Evolutionary conservation across 2,888 invertebrate genomes (phyloP), one percentile per base, ranked within the genome.

Genomic region (Tiliacea citrago): DNA sequence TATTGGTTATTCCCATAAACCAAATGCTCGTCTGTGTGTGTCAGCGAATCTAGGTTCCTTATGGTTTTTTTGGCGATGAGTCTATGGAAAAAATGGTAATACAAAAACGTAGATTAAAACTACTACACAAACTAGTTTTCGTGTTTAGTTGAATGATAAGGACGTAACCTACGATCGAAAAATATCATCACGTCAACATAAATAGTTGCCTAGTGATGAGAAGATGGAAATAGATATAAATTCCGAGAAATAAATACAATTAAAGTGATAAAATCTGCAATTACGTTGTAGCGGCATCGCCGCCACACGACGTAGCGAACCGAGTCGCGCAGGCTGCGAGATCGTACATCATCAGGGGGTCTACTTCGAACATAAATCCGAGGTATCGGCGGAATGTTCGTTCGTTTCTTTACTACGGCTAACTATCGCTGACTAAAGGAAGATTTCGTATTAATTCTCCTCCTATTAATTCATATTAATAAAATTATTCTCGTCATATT

Each of bases 1-100:
- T 94, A 80, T 89, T 92, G 95, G 94, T 93, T 94, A 94, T 93
- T 89, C 94, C 93, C 92, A 89, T 92, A 92, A 94, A 94, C 94
- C 94, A 94, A 95, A 94, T 92, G 87, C 88, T 85, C 77, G 77
- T 73, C 62, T 69, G 67, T 79, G 82, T 81, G 81, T 86, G 90
- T 92, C 75, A 68, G 39, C 60, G 69, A 81, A 77, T n/a, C n/a
- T 86, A 70, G 81, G 86, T 88, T 89, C 77, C 87, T 83, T 83
- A 84, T 88, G 83, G 82, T 90, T 91, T 91, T 91, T 90, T 78
- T 81, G 79, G 76, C 79, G 85, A 88, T 88, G 79, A 81, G 73
- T 88, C 89, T 88, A 87, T 92, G 90, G 88, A 86, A 86, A 85
- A 84, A n/a, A n/a, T n/a, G n/a, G n/a, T n/a, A n/a, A 86, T 82